A percentile compares a stretch with the other conserved stretches of the same genome.
phyloP scores from a whole-genome alignment of 2,113 vertebrate species.

The Hippocampus zosterae region DNA sequence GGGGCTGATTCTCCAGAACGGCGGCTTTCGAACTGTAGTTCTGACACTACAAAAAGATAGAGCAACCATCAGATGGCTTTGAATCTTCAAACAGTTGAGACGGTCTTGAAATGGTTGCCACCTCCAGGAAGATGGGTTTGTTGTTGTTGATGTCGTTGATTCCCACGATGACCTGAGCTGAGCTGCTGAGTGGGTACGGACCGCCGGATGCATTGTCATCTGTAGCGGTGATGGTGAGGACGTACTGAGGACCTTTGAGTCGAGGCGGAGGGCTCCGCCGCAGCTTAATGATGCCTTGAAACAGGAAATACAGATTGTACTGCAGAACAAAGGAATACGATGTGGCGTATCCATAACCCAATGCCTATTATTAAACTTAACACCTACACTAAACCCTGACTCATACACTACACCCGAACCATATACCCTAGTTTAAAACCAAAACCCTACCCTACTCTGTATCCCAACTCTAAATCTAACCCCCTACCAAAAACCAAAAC shows the following conservation, averaged over 20 bases:
- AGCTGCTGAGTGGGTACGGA: slow-evolving; percentile 77
- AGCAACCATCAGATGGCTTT: neutral
- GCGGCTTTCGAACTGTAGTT: slow-evolving; percentile 79
- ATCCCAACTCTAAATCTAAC: no score
- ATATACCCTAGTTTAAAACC: no score
- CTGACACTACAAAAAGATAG: slow-evolving; percentile 72
- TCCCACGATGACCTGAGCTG: slow-evolving; percentile 81
- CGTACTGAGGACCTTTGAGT: slow-evolving; percentile 76
- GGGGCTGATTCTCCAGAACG: slow-evolving; percentile 83
- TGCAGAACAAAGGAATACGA: neutral
- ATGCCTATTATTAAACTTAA: no score
- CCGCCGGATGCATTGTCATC: slow-evolving; percentile 84
- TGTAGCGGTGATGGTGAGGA: slow-evolving; percentile 80
- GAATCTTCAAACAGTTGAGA: neutral
- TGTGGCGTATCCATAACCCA: neutral
- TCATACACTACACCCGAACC: no score
- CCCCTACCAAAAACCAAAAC: no score
- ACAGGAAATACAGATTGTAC: neutral
- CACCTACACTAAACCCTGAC: no score
- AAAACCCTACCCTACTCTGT: no score
- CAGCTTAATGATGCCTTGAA: slow-evolving; percentile 81
- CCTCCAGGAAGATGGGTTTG: slow-evolving; percentile 83
- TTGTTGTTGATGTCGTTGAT: slow-evolving; percentile 89
- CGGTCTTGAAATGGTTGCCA: slow-evolving; percentile 18
- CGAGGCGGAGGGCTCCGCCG: slow-evolving; percentile 75